Percentiles rank a stretch among this genome's conserved stretches.
Conservation (phyloP, 2,797 vertebrate genomes). For the Orientallactaga sibirica region DNA sequence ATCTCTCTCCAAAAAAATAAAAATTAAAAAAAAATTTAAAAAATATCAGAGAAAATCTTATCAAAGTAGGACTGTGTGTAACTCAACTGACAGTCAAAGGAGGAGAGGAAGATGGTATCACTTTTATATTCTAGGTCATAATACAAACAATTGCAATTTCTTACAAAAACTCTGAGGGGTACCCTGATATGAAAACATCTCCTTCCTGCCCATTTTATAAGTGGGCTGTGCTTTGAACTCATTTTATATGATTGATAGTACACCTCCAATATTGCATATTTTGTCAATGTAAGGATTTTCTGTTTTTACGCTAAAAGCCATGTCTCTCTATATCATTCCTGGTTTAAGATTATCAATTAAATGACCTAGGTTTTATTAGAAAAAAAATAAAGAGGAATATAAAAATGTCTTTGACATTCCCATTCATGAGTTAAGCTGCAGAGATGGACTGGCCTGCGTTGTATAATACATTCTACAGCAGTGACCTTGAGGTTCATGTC, state of each 20-base stretch:
- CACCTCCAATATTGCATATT: not conserved
- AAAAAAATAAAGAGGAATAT: not conserved
- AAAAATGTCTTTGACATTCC: not conserved
- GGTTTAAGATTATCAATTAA: slow-evolving; percentile 22
- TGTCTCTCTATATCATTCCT: not conserved
- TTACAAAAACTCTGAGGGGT: not conserved
- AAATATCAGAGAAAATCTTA: not conserved
- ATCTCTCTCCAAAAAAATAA: too few relatives aligned
- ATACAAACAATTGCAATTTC: not conserved
- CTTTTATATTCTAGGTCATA: not conserved
- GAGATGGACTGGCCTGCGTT: fast-evolving
- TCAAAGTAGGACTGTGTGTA: slow-evolving; percentile 16
- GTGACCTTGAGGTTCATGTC: not conserved
- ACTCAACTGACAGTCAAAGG: not conserved
- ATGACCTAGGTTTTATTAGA: not conserved
- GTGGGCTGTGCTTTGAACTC: not conserved
- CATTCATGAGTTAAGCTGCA: not conserved
- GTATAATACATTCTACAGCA: fast-evolving
- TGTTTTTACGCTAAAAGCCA: slow-evolving; percentile 30
- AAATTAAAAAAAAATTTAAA: too few relatives aligned
- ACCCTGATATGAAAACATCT: not conserved
- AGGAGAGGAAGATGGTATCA: not conserved
- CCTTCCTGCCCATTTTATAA: not conserved
- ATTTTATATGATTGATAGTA: not conserved
- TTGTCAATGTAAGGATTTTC: not conserved